Base-by-base conservation (phyloP, 2,888 invertebrate species). In the Rotaria magnacalcarata region DNA sequence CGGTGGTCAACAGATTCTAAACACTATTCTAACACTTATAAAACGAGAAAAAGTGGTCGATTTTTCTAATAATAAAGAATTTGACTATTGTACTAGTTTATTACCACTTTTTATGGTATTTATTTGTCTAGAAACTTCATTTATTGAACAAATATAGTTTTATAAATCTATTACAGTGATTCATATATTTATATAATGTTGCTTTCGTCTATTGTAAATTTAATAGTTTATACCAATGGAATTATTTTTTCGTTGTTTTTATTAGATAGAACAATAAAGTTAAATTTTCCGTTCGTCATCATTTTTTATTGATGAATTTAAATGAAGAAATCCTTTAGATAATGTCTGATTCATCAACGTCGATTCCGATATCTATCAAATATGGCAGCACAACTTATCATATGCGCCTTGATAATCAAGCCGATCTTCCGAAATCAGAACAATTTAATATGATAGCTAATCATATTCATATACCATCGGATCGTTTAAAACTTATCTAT, bases 401-500 rank as follows among this genome's bases (percentile, higher is more conserved):
- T 47, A 47, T 80, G 47, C 24, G 47, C n/a, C 43, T 80, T 80
- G 80, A 47, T 80, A n/a, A n/a, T 80, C n/a, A 43, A 80, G 3
- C 43, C 3, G 8, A 47, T 43, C 10, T 47, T 19, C n/a, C 80
- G 21, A 80, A n/a, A 80, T 11, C n/a, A 21, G 88, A 89, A 41
- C 87, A 89, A 21, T 88, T 87, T 27, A 89, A 89, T 84, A 85
- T 88, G 60, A 86, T 89, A 24, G 87, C 89, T 11, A 86, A 87
- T 85, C 60, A 85, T n/a, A 54, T 89, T 14, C 86, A 87, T 58
- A 88, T 90, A 85, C 89, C 90, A n/a, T 85, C 89, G 11, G 89
- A 89, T 87, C 89, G 88, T 34, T 34, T 90, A 27, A 89, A 89
- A 86, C 84, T 89, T 11, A 89, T 90, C 80, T 88, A 89, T 87